A percentile compares a stretch with the other conserved stretches of the same genome.
Conservation (phyloP, 2,888 invertebrate species). For the Lithophane socia region DNA sequence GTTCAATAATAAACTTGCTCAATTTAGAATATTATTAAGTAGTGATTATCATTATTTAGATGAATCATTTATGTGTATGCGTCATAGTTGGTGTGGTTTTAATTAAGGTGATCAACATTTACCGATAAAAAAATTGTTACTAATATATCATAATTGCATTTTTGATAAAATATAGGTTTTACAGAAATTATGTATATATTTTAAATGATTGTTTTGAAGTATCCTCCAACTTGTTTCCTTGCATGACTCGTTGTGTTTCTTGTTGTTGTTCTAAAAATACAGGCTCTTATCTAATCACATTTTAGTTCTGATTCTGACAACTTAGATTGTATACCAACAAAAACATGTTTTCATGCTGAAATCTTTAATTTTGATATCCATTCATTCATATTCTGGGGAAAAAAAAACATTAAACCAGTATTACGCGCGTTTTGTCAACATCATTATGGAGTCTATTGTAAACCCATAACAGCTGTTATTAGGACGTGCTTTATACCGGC, state of each 20-base stretch:
- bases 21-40: conserved; percentile 7
- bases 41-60: conserved; percentile 6
- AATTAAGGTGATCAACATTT: neutral
- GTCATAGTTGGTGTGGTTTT: neutral
- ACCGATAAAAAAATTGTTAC: too few relatives aligned
- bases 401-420: conserved; percentile 8
- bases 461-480: neutral
- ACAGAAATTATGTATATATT: too few relatives aligned
- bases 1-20: conserved; percentile 19
- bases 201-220: too few relatives aligned
- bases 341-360: conserved; percentile 18
- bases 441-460: conserved; percentile 13
- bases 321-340: conserved; percentile 3
- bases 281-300: neutral
- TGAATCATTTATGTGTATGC: conserved; percentile 18
- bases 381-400: neutral
- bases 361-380: conserved; percentile 19
- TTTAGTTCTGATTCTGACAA: conserved; percentile 9
- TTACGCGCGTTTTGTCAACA: conserved; percentile 31
- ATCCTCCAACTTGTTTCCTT: neutral
- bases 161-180: too few relatives aligned
- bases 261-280: conserved; percentile 24
- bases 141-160: too few relatives aligned
- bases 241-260: too few relatives aligned
- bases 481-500: neutral